These are phyloP conservation scores for Chymomyza amoena DNA, from an alignment of 2,888 invertebrate genomes.

Conservation along the genomic window DNA sequence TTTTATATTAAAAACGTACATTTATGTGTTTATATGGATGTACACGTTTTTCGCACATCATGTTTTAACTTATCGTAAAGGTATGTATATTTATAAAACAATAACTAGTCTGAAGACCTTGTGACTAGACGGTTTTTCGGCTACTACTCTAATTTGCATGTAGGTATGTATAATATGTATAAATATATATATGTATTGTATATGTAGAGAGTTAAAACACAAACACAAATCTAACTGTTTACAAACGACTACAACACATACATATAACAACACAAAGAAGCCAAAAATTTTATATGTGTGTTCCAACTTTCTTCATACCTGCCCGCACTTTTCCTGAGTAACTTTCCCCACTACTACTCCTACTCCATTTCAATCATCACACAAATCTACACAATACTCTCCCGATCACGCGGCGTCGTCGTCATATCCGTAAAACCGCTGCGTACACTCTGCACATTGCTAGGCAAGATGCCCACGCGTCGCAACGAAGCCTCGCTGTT, in stretches of 20 bases:
- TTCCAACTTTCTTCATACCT: slow-evolving; percentile 49
- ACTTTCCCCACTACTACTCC: slow-evolving; percentile 28
- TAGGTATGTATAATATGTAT: slow-evolving; percentile 18
- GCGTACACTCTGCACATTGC: slow-evolving; percentile 71
- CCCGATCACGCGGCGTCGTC: slow-evolving; percentile 74
- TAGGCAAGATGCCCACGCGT: slow-evolving; percentile 75
- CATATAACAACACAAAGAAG: slow-evolving; percentile 19
- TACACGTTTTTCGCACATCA: not conserved
- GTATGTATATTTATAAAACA: slow-evolving; percentile 51
- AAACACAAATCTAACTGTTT: slow-evolving; percentile 31
- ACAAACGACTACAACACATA: slow-evolving; percentile 1
- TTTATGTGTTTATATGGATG: slow-evolving; percentile 24
- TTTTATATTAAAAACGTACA: not conserved
- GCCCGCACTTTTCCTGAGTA: slow-evolving; percentile 70
- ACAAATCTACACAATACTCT: slow-evolving; percentile 77
- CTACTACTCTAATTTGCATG: slow-evolving; percentile 36
- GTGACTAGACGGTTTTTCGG: slow-evolving; percentile 72
- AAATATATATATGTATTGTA: slow-evolving; percentile 32
- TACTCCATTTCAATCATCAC: slow-evolving; percentile 14
- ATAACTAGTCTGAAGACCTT: slow-evolving; percentile 77
- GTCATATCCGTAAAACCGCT: slow-evolving; percentile 76
- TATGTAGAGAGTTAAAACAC: slow-evolving; percentile 47
- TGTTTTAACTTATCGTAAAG: not conserved
- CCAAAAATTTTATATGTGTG: slow-evolving; percentile 24
- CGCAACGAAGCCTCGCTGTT: slow-evolving; percentile 80